phyloP scores from a whole-genome alignment of 2,113 vertebrate species.

The Microtus montanus region DNA sequence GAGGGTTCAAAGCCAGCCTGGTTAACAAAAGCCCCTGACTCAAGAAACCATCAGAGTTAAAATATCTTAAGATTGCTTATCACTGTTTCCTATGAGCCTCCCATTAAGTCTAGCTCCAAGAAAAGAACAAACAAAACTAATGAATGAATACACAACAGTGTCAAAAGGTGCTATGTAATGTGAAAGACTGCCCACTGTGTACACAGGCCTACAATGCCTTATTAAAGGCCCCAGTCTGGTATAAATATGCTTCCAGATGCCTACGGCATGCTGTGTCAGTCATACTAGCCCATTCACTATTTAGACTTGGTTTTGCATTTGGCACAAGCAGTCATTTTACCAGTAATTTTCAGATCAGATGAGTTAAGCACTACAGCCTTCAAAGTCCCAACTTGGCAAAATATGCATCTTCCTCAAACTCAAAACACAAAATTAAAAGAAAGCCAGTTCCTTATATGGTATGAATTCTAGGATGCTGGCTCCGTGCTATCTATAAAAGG shows the following conservation, averaged over 20 bases:
- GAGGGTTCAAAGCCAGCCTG: neutral
- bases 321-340: conserved; percentile 51
- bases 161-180: neutral
- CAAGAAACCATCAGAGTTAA: neutral
- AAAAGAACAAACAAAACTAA: neutral
- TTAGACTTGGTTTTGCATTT: conserved; percentile 45
- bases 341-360: conserved; percentile 73
- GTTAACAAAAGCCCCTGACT: neutral
- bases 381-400: conserved; percentile 65
- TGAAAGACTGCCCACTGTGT: neutral
- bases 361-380: conserved; percentile 53
- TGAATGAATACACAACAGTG: conserved; percentile 4
- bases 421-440: conserved; percentile 67
- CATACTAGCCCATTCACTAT: conserved; percentile 29
- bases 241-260: conserved; percentile 30
- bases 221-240: conserved; percentile 37
- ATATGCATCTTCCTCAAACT: conserved; percentile 60
- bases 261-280: conserved; percentile 14
- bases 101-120: neutral
- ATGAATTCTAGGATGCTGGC: conserved; percentile 38
- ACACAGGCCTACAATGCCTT: neutral
- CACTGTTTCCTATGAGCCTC: neutral
- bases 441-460: conserved; percentile 59
- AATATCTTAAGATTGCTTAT: conserved; percentile 13
- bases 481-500: conserved; percentile 36